These are phyloP conservation scores for Dryococelus australis DNA, from an alignment of 2,888 invertebrate genomes.

Conservation along the genomic window DNA sequence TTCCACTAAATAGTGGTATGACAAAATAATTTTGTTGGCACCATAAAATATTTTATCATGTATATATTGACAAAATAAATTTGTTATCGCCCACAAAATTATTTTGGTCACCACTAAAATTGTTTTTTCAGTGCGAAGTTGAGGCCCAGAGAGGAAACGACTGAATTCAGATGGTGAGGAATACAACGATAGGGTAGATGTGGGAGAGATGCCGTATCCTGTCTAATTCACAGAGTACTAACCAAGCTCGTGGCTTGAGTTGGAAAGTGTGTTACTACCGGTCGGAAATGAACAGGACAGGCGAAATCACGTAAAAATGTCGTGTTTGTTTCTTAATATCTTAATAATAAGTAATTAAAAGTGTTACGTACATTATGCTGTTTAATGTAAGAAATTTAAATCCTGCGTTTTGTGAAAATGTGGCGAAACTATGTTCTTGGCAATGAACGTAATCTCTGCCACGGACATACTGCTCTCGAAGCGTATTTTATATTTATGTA, in stretches of 20 bases:
- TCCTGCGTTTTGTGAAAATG: background rate
- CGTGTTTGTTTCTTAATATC: background rate
- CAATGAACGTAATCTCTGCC: background rate
- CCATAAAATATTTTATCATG: too few species aligned
- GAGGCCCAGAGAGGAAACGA: too few species aligned
- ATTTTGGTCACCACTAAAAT: too few species aligned
- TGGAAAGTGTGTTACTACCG: background rate
- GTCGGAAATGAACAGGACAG: background rate
- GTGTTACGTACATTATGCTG: background rate
- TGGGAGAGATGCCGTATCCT: background rate
- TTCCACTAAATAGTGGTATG: too few species aligned
- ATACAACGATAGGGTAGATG: background rate
- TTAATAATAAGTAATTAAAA: background rate
- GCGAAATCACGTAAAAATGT: background rate
- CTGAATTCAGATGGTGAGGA: too few species aligned
- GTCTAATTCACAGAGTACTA: background rate
- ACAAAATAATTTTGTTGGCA: too few species aligned
- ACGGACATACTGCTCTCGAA: background rate
- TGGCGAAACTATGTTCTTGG: background rate
- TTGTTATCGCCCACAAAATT: too few species aligned
- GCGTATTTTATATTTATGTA: background rate
- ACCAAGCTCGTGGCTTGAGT: background rate
- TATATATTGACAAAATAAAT: too few species aligned
- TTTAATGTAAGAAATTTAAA: background rate
- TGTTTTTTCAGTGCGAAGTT: too few species aligned